Evolutionary conservation across 2,797 vertebrate genomes (phyloP).

Genomic region (Tolypeutes matacus): DNA sequence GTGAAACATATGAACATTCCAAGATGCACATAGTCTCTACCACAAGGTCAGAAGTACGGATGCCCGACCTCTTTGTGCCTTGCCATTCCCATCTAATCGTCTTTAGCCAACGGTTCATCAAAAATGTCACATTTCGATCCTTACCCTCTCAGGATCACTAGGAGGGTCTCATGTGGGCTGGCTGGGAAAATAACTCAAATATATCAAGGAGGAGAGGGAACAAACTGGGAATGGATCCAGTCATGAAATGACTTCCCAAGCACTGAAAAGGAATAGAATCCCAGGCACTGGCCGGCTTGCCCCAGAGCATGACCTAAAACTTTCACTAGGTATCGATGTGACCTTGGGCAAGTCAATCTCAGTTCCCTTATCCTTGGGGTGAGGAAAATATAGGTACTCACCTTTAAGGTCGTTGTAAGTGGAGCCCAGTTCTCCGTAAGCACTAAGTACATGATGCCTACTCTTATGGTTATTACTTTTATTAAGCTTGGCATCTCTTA

Average conservation of each 20-base stretch:
- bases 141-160: slow-evolving; percentile 76
- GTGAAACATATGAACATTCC: background rate
- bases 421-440: background rate
- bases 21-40: background rate
- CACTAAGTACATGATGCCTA: background rate
- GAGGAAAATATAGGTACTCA: background rate
- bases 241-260: slow-evolving; percentile 38
- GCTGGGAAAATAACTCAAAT: slow-evolving; percentile 74
- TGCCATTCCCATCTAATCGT: slow-evolving; percentile 74
- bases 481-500: background rate
- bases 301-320: background rate
- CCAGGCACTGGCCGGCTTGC: background rate
- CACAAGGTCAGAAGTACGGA: slow-evolving; percentile 5
- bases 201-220: slow-evolving; percentile 71
- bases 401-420: background rate
- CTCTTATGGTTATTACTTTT: background rate
- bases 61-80: slow-evolving; percentile 55
- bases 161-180: slow-evolving; percentile 68
- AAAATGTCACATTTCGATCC: slow-evolving; percentile 80
- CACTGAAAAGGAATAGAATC: background rate
- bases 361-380: background rate
- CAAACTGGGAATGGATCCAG: slow-evolving; percentile 40
- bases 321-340: background rate
- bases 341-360: background rate
- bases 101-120: slow-evolving; percentile 73